Base-by-base conservation (phyloP, 1,140 invertebrate genomes). In the Drosophila kurseongensis region DNA sequence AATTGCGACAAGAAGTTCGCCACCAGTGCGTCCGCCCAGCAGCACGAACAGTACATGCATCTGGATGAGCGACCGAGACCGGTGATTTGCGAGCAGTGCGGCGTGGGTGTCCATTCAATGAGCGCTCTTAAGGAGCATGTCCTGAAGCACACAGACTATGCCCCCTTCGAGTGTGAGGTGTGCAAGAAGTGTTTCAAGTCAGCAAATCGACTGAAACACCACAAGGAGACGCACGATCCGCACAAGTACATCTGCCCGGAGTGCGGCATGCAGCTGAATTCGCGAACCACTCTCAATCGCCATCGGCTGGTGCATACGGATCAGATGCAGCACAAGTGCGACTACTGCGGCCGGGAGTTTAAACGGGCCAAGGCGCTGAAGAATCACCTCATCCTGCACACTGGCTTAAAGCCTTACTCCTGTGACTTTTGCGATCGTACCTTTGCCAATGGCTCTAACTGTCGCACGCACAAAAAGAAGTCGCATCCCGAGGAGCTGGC, bases 401-500 rank as follows among this genome's bases (percentile, higher is more conserved):
- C 93, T 0, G 93, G 93, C 0, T 74, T 93, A 5, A 89, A 93
- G 32, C 93, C 93, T 2, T 93, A 93, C 63, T 84, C 89, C 9
- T 93, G 93, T 58, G 93, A 93, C 35, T 93, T 93, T 74, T 93
- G 93, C 56, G 84, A 92, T 32, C 91, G 93, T 23, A 93, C 93
- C 2, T 93, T 93, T 76, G 93, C 93, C 59, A 93, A 93, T 48
- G 92, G 92, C 13, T 93, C 92, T 8, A 93, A 93, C 58, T 93
- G 93, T 68, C 92, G 93, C 27, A 93, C 92, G 48, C 93, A 93
- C 71, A 93, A 93, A 50, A 91, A 93, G 57, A 91, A 92, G 23
- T 78, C 92, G 38, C 93, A 93, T 83, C 93, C 93, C 12, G 81
- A 88, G 51, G 93, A 93, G 65, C 75, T 93, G 56, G 86, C 92